Conservation (phyloP, 2,797 vertebrate species). For the Sebastes steindachneri region DNA sequence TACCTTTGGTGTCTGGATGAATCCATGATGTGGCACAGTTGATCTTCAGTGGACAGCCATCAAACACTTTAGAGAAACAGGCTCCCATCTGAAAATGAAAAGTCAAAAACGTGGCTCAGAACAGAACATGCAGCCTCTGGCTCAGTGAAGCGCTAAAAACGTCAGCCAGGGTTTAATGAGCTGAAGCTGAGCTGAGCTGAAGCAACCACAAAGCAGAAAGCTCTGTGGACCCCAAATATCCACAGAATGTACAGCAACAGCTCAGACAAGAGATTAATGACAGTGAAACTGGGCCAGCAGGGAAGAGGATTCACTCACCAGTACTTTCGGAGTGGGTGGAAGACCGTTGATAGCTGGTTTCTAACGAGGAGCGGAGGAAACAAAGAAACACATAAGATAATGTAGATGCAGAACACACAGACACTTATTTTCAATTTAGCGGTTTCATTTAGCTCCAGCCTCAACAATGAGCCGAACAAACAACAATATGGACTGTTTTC, state of each 20-base stretch:
- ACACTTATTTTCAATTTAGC: constrained; percentile 13
- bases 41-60: constrained; percentile 98
- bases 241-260: constrained; percentile 48
- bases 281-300: constrained; percentile 16
- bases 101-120: constrained; percentile 21
- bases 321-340: constrained; percentile 96
- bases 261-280: constrained; percentile 45
- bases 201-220: constrained; percentile 46
- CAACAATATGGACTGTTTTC: neutral
- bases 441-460: constrained; percentile 10
- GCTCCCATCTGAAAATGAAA: constrained; percentile 92
- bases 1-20: constrained; percentile 98
- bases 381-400: constrained; percentile 14
- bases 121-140: constrained; percentile 6
- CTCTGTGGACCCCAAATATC: constrained; percentile 51
- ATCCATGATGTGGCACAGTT: constrained; percentile 99
- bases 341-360: constrained; percentile 96
- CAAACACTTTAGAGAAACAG: constrained; percentile 99
- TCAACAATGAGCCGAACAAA: constrained; percentile 34
- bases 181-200: constrained; percentile 11
- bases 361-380: constrained; percentile 74
- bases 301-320: constrained; percentile 86
- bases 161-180: constrained; percentile 66
- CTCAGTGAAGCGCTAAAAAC: constrained; percentile 16
- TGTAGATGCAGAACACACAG: constrained; percentile 8